phyloP scores from a whole-genome alignment of 2,797 vertebrate genomes.

The Halcyon chelicuti region DNA sequence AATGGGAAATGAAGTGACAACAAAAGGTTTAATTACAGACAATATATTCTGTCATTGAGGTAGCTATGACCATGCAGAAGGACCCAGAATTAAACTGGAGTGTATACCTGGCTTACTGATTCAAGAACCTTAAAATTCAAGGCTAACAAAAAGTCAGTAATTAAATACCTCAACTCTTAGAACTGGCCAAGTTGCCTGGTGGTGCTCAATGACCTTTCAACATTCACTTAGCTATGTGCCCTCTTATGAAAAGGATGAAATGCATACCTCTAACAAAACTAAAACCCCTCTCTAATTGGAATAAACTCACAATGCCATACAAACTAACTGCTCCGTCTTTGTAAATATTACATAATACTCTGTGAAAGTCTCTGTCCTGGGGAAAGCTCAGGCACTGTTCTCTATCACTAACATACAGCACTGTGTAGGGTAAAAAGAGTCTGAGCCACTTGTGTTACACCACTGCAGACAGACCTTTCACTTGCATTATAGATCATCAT shows the following conservation, averaged over 20 bases:
- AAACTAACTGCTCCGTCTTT: not conserved
- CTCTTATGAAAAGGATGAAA: not conserved
- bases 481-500: not conserved
- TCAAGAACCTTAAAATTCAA: not conserved
- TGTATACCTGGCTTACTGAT: not conserved
- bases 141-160: not conserved
- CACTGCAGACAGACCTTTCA: not conserved
- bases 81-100: not conserved
- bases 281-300: not conserved
- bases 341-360: not conserved
- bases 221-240: not conserved
- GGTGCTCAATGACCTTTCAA: not conserved
- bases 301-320: not conserved
- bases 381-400: not conserved
- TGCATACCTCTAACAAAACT: not conserved
- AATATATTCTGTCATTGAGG: not conserved
- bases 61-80: not conserved
- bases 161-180: not conserved
- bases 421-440: not conserved
- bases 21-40: not conserved
- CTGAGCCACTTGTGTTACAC: not conserved
- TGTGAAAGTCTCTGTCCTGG: not conserved
- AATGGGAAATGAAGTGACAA: not conserved
- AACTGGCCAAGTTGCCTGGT: not conserved
- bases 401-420: not conserved